Percentiles rank a stretch among this genome's conserved stretches.
Evolutionary conservation across 2,113 vertebrate species (phyloP).

Genomic region (Puntigrus tetrazona): DNA sequence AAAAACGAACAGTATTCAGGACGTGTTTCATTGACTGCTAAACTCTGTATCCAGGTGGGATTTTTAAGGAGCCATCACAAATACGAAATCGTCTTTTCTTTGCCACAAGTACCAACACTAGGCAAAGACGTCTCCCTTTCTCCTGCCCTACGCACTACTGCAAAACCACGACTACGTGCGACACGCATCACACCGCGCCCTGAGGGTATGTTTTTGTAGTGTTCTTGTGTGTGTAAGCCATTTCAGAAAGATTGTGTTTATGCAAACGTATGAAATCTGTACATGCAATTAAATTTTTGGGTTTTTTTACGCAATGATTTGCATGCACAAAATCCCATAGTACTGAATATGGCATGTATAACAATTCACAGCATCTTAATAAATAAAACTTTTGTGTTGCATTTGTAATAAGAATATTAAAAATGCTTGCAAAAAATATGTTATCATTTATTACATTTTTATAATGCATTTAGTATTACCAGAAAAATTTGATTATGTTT

Average conservation of each 20-base stretch:
- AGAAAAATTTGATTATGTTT: too few species aligned
- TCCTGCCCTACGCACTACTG: conserved; percentile 42
- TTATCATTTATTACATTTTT: too few species aligned
- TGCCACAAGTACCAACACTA: conserved; percentile 65
- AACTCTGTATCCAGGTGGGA: conserved; percentile 60
- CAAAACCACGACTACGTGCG: conserved; percentile 63
- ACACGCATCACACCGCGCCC: conserved; percentile 59
- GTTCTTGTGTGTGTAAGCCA: not conserved
- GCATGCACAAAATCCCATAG: too few species aligned
- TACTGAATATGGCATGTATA: too few species aligned
- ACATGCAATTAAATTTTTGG: not conserved
- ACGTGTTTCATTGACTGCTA: not conserved
- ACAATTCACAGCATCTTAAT: too few species aligned
- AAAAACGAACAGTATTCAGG: not conserved
- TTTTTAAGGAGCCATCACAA: conserved; percentile 72
- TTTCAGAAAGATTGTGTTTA: not conserved
- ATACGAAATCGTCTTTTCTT: conserved; percentile 69
- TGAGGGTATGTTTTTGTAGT: conserved; percentile 58
- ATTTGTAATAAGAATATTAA: too few species aligned
- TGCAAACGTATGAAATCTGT: not conserved
- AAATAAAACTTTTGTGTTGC: too few species aligned
- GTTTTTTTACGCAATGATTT: not conserved
- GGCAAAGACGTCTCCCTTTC: conserved; percentile 66
- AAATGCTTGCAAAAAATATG: too few species aligned
- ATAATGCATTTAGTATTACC: too few species aligned